These are phyloP conservation scores for Agelastica alni DNA, from an alignment of 2,888 invertebrate species.

Conservation along the genomic window DNA sequence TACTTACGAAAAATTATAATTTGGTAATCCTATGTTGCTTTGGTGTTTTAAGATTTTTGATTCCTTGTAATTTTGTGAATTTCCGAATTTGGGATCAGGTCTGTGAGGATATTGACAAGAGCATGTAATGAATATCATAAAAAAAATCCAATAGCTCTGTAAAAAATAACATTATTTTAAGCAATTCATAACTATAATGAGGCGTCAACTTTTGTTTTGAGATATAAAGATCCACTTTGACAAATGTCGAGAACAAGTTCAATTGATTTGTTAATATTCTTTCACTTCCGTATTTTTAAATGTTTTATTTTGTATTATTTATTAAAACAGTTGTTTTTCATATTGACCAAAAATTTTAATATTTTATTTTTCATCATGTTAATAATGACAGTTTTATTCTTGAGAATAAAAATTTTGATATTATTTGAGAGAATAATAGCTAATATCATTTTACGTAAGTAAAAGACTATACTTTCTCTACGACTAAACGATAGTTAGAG, in stretches of 20 bases:
- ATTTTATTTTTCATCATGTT: no score
- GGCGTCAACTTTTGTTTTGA: background rate
- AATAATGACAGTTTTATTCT: no score
- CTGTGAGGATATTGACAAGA: slow-evolving; percentile 28
- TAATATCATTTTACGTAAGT: no score
- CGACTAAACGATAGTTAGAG: no score
- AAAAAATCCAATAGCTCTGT: slow-evolving; percentile 1
- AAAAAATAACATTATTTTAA: background rate
- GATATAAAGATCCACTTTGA: no score
- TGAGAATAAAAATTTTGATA: no score
- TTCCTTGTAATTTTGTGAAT: slow-evolving; percentile 29
- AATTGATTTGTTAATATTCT: no score
- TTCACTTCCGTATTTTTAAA: background rate
- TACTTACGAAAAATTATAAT: slow-evolving; percentile 39
- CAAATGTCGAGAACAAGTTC: no score
- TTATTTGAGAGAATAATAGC: no score
- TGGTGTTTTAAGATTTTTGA: slow-evolving; percentile 37
- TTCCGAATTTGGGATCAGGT: slow-evolving; percentile 7
- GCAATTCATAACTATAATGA: background rate
- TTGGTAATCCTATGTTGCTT: slow-evolving; percentile 35
- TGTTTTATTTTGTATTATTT: background rate
- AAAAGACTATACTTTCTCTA: no score
- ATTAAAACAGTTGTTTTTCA: background rate
- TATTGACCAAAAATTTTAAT: background rate
- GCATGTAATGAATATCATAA: slow-evolving; percentile 1